phyloP scores from a whole-genome alignment of 2,113 vertebrate species.

The Thamnophis sirtalis region DNA sequence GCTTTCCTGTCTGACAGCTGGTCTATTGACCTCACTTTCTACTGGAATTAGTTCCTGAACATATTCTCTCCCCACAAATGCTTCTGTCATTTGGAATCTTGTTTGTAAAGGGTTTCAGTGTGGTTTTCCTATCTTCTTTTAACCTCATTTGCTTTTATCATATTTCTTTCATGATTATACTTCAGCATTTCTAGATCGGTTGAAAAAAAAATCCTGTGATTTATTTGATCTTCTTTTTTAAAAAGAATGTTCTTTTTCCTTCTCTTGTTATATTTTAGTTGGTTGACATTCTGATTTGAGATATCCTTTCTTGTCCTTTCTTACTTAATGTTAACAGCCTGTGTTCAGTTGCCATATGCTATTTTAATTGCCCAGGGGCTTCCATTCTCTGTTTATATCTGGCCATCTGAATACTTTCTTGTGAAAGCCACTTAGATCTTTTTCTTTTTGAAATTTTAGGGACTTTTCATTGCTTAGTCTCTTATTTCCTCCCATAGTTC shows the following conservation, averaged over 20 bases:
- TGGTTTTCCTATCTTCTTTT: background rate
- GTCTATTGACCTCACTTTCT: background rate
- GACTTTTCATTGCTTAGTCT: background rate
- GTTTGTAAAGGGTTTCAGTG: background rate
- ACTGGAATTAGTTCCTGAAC: background rate
- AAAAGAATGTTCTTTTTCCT: background rate
- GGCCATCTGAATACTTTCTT: background rate
- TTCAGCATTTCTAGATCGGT: background rate
- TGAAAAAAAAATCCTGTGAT: background rate
- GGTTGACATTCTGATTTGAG: background rate
- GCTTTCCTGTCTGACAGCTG: background rate
- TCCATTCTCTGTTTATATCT: background rate
- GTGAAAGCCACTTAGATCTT: background rate
- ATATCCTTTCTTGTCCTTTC: background rate
- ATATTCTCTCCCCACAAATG: background rate
- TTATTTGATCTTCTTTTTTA: background rate
- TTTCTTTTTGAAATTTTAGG: background rate
- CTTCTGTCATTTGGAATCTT: background rate
- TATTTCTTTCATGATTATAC: background rate
- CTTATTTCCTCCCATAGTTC: background rate
- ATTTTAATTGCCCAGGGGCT: background rate
- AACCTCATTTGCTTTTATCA: background rate
- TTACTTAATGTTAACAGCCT: background rate
- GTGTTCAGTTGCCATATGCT: background rate
- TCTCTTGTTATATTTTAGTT: background rate